phyloP scores from a whole-genome alignment of 2,888 invertebrate species.

The Limnephilus rhombicus region DNA sequence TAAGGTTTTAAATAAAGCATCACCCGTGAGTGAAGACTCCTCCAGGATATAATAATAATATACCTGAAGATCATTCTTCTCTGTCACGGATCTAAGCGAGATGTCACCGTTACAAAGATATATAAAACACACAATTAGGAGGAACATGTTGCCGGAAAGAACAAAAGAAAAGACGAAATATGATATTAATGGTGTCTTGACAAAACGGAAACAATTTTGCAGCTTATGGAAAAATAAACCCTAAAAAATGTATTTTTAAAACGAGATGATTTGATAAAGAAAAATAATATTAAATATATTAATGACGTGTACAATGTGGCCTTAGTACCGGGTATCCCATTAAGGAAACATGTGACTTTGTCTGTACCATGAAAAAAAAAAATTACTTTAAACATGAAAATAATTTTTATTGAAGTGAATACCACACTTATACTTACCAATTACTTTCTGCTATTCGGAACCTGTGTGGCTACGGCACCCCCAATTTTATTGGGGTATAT shows the following conservation, averaged over 20 bases:
- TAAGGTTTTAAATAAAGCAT: slow-evolving; percentile 27
- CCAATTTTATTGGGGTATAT: no score
- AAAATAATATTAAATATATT: no score
- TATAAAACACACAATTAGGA: neutral
- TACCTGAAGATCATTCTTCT: slow-evolving; percentile 4
- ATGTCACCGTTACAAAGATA: slow-evolving; percentile 1
- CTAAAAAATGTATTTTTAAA: neutral
- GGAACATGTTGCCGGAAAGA: neutral
- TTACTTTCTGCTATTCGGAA: neutral
- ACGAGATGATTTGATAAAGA: neutral
- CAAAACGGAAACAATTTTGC: neutral
- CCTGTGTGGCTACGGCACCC: neutral
- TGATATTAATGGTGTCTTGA: neutral
- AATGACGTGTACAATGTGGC: no score
- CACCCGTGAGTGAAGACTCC: slow-evolving; percentile 29
- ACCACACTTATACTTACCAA: no score
- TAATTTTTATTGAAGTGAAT: no score
- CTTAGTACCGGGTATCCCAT: no score
- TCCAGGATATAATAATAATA: slow-evolving; percentile 2
- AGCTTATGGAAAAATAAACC: neutral
- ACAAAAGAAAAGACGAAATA: neutral
- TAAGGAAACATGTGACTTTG: no score
- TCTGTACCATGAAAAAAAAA: no score
- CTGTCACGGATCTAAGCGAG: slow-evolving; percentile 16
- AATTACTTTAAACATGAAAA: no score